A percentile compares a stretch with the other conserved stretches of the same genome.
Conservation (phyloP, 2,797 vertebrate genomes). For the Muraenolepis orangiensis region DNA sequence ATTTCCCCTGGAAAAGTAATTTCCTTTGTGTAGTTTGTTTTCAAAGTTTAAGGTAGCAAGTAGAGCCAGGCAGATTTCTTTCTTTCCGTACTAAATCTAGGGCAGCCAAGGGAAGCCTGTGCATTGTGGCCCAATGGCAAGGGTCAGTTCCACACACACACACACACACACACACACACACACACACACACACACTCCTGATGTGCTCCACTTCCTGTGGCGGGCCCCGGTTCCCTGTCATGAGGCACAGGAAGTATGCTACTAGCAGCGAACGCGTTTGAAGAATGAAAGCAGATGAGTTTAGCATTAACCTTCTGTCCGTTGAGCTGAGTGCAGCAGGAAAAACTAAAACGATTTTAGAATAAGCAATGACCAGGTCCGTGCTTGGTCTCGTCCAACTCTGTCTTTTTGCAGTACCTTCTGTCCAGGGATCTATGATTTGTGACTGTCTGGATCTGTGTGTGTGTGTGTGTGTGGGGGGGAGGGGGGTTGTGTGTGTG, state of each 20-base stretch:
- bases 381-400: conserved; percentile 19
- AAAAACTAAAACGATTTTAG: not conserved
- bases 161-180: no score
- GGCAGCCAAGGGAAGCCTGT: conserved; percentile 14
- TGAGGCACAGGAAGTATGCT: conserved; percentile 44
- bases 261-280: not conserved
- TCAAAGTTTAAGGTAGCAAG: not conserved
- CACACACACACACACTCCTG: conserved; percentile 32
- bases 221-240: conserved; percentile 57
- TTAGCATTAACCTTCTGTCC: conserved; percentile 1
- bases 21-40: not conserved
- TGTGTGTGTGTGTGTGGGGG: not conserved
- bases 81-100: not conserved
- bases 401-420: conserved; percentile 19
- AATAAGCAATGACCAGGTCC: conserved; percentile 6
- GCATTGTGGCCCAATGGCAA: conserved; percentile 40
- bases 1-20: not conserved
- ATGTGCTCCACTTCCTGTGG: conserved; percentile 68
- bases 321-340: conserved; percentile 4
- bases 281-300: conserved; percentile 23
- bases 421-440: conserved; percentile 31
- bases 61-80: not conserved
- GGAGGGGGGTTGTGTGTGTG: not conserved
- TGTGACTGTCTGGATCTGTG: conserved; percentile 39
- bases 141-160: conserved; percentile 43